These are phyloP conservation scores for Laspeyria flexula DNA, from an alignment of 2,888 invertebrate species.

Conservation along the genomic window DNA sequence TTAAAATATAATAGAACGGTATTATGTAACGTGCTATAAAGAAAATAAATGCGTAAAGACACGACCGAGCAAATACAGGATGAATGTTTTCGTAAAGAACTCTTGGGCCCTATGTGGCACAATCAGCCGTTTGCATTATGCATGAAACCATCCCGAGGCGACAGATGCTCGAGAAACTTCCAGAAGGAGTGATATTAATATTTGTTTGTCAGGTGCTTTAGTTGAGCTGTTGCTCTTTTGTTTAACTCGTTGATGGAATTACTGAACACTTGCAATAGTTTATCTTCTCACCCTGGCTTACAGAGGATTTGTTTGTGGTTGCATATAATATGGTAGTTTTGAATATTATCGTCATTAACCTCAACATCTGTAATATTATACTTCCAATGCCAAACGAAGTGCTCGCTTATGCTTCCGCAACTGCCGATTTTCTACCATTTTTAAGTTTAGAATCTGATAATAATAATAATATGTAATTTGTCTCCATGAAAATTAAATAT, in stretches of 20 bases:
- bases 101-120: constrained; percentile 67
- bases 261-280: constrained; percentile 1
- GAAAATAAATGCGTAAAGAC: constrained; percentile 42
- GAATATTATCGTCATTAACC: too few species aligned
- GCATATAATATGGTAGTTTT: too few species aligned
- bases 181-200: constrained; percentile 64
- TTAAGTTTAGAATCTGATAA: too few species aligned
- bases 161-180: constrained; percentile 65
- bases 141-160: constrained; percentile 76
- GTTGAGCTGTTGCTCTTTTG: constrained; percentile 47
- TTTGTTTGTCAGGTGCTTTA: constrained; percentile 66
- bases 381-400: too few species aligned
- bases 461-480: too few species aligned
- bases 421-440: too few species aligned
- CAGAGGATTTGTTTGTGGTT: not conserved
- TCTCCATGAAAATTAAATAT: too few species aligned
- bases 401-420: too few species aligned
- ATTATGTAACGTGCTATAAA: constrained; percentile 46
- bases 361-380: too few species aligned
- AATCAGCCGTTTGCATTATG: constrained; percentile 82
- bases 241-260: constrained; percentile 14
- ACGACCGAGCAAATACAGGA: constrained; percentile 62
- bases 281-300: not conserved
- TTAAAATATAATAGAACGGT: constrained; percentile 29
- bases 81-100: constrained; percentile 74